Percentiles rank a stretch among this genome's conserved stretches.
These are phyloP conservation scores for Zaprionus bogoriensis DNA, from an alignment of 2,888 invertebrate species.

Conservation along the genomic window DNA sequence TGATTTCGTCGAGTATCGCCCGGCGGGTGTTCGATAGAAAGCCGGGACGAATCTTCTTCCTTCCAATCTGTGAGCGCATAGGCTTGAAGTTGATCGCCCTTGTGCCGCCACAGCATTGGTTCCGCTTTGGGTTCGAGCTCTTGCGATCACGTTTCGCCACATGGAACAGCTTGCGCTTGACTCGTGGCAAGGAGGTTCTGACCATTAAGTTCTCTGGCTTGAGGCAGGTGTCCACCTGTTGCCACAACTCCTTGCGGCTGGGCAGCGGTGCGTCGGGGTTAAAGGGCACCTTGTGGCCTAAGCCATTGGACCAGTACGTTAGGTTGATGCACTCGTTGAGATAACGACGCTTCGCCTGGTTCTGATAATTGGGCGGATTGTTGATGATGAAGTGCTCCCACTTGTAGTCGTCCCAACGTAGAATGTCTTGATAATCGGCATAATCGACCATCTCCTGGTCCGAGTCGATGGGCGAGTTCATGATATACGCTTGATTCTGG, in stretches of 20 bases:
- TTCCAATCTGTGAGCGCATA: conserved; percentile 49
- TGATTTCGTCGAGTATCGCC: conserved; percentile 28
- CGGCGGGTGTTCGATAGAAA: conserved; percentile 49
- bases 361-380: conserved; percentile 53
- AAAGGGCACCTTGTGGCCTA: conserved; percentile 42
- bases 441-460: conserved; percentile 56
- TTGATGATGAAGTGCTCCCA: conserved; percentile 54
- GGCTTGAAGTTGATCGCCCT: conserved; percentile 45
- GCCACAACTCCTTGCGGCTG: conserved; percentile 48
- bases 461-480: conserved; percentile 56
- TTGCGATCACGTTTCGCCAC: conserved; percentile 54
- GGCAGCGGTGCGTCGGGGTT: conserved; percentile 18
- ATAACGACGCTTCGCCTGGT: conserved; percentile 59
- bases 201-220: conserved; percentile 28
- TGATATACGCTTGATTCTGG: conserved; percentile 47
- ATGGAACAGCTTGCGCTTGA: conserved; percentile 71
- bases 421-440: conserved; percentile 45
- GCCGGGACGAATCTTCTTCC: conserved; percentile 43
- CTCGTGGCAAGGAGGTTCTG: conserved; percentile 38
- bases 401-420: conserved; percentile 63
- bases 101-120: conserved; percentile 40
- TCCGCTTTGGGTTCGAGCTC: conserved; percentile 15
- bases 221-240: conserved; percentile 57
- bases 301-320: conserved; percentile 57
- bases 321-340: conserved; percentile 71